phyloP scores from a whole-genome alignment of 2,888 invertebrate genomes.

The Philereme vetulata region DNA sequence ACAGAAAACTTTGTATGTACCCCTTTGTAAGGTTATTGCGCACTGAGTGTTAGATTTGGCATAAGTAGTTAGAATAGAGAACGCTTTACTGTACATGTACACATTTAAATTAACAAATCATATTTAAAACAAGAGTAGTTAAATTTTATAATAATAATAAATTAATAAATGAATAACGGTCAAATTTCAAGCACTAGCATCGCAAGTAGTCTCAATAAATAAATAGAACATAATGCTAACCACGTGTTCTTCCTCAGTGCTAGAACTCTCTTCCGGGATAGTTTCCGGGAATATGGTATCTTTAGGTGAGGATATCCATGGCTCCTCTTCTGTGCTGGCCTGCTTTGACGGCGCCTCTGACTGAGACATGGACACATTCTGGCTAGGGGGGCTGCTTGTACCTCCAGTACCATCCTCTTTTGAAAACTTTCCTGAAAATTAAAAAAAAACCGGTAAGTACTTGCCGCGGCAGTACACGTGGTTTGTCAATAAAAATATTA shows the following conservation, averaged over 20 bases:
- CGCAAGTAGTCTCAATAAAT: too few species aligned
- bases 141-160: too few species aligned
- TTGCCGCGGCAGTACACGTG: too few species aligned
- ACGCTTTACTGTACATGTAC: too few species aligned
- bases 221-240: slow-evolving; percentile 65
- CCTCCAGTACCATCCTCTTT: slow-evolving; percentile 72
- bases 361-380: slow-evolving; percentile 79
- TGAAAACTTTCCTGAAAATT: slow-evolving; percentile 67
- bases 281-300: slow-evolving; percentile 96
- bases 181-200: not conserved
- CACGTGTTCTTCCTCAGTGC: slow-evolving; percentile 96
- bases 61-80: too few species aligned
- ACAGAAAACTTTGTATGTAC: too few species aligned
- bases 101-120: too few species aligned
- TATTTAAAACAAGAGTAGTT: too few species aligned
- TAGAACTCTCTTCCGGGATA: slow-evolving; percentile 96
- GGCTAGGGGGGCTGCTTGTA: slow-evolving; percentile 84
- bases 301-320: slow-evolving; percentile 94
- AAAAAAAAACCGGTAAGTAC: not conserved
- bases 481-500: too few species aligned
- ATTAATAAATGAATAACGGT: not conserved
- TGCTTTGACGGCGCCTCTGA: slow-evolving; percentile 81
- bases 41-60: too few species aligned
- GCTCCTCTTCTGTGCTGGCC: slow-evolving; percentile 86
- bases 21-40: too few species aligned